Evolutionary conservation across 2,113 vertebrate genomes (phyloP).

Genomic region (Antechinus stuartii): DNA sequence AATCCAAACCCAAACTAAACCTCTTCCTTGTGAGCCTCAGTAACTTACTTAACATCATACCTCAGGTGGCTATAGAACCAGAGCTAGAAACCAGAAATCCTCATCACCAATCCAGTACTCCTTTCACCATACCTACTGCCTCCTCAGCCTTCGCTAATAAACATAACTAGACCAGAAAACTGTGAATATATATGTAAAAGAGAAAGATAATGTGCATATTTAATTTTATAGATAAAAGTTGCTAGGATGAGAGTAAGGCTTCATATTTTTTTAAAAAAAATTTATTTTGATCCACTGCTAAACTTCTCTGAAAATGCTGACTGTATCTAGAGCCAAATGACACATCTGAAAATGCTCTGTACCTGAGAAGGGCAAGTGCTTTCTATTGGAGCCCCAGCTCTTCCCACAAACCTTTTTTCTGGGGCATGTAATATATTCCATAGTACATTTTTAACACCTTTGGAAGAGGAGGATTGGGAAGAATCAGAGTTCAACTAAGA

Average conservation of each 20-base stretch:
- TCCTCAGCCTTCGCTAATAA: not conserved
- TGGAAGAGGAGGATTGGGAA: not conserved
- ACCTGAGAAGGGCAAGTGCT: not conserved
- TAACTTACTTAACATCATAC: not conserved
- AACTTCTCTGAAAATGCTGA: not conserved
- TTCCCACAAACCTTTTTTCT: not conserved
- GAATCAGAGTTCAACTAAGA: conserved; percentile 17
- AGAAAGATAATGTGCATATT: not conserved
- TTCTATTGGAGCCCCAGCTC: not conserved
- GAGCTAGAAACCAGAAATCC: not conserved
- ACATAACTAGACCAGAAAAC: not conserved
- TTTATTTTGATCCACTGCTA: not conserved
- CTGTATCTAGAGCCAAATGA: not conserved
- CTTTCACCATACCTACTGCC: not conserved
- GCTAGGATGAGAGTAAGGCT: no score
- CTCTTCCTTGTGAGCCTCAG: not conserved
- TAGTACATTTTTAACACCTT: conserved; percentile 40
- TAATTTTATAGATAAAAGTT: not conserved
- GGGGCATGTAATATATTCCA: conserved; percentile 19
- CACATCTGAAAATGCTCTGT: not conserved
- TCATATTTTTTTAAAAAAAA: not conserved
- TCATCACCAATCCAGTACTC: not conserved
- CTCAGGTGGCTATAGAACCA: not conserved
- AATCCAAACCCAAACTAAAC: not conserved
- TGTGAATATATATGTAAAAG: not conserved